phyloP scores from a whole-genome alignment of 1,140 invertebrate genomes.

The Physella acuta region DNA sequence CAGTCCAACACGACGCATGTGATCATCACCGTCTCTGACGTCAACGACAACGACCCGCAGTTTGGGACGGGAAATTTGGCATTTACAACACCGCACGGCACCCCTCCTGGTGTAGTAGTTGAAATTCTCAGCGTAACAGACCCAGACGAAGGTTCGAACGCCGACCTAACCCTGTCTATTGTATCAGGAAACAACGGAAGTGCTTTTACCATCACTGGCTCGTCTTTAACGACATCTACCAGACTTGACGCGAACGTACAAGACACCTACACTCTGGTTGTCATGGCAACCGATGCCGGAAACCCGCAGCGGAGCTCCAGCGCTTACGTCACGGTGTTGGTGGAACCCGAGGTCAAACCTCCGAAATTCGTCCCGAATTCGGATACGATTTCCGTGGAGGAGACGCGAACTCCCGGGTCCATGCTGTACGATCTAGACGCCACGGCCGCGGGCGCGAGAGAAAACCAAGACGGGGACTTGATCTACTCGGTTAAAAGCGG shows the following conservation, averaged over 20 bases:
- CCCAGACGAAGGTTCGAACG: slow-evolving; percentile 41
- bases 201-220: not conserved
- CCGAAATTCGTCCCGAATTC: not conserved
- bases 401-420: not conserved
- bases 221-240: not conserved
- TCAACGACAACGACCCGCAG: slow-evolving; percentile 23
- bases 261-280: not conserved
- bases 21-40: slow-evolving; percentile 21
- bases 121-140: slow-evolving; percentile 47
- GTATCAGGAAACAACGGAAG: not conserved
- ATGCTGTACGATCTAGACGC: slow-evolving; percentile 12
- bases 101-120: not conserved
- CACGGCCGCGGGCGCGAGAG: not conserved
- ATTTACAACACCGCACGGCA: not conserved
- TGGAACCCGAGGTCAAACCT: not conserved
- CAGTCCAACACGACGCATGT: not conserved
- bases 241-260: not conserved
- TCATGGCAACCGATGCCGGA: slow-evolving; percentile 3
- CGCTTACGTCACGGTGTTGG: slow-evolving; percentile 2
- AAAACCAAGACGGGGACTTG: not conserved
- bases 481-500: not conserved
- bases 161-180: slow-evolving; percentile 71
- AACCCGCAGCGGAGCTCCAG: not conserved
- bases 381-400: not conserved
- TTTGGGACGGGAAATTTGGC: not conserved